These are phyloP conservation scores for Rhyacichthys aspro DNA, from an alignment of 2,797 vertebrate genomes.

Conservation along the genomic window DNA sequence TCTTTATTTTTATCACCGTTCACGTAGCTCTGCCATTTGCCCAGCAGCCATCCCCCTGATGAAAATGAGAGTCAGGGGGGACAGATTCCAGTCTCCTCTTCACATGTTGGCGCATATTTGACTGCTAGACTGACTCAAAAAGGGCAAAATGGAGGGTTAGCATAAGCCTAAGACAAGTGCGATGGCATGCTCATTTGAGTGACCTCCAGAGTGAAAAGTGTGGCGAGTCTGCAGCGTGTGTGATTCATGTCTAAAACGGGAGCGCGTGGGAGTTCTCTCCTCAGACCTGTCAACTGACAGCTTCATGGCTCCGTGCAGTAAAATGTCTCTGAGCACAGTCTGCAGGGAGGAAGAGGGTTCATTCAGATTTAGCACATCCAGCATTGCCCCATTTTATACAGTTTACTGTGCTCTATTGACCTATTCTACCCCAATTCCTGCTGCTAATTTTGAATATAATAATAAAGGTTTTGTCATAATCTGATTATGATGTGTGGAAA, in stretches of 20 bases:
- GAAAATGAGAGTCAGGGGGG: conserved; percentile 26
- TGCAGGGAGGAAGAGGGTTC: conserved; percentile 9
- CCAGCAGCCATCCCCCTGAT: conserved; percentile 33
- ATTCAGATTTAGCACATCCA: conserved; percentile 21
- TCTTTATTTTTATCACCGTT: conserved; percentile 58
- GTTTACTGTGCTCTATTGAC: background rate
- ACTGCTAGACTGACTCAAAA: conserved; percentile 16
- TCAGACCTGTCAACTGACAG: conserved; percentile 46
- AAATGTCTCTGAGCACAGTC: conserved; percentile 34
- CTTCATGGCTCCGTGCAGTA: conserved; percentile 54
- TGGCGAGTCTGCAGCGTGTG: conserved; percentile 3
- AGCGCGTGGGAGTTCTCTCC: conserved; percentile 54
- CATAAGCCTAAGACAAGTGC: conserved; percentile 4
- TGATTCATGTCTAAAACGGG: conserved; percentile 50
- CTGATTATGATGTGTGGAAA: too few species aligned
- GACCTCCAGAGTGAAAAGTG: conserved; percentile 12
- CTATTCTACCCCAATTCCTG: background rate
- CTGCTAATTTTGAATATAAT: background rate
- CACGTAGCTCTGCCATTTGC: conserved; percentile 36
- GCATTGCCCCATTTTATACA: conserved; percentile 1
- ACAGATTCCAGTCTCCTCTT: conserved; percentile 29
- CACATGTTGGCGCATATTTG: conserved; percentile 32
- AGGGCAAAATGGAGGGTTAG: background rate
- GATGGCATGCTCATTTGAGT: conserved; percentile 45
- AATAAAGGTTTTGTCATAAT: too few species aligned